Evolutionary conservation across 2,888 invertebrate genomes (phyloP).

Genomic region (Gibbula magus): DNA sequence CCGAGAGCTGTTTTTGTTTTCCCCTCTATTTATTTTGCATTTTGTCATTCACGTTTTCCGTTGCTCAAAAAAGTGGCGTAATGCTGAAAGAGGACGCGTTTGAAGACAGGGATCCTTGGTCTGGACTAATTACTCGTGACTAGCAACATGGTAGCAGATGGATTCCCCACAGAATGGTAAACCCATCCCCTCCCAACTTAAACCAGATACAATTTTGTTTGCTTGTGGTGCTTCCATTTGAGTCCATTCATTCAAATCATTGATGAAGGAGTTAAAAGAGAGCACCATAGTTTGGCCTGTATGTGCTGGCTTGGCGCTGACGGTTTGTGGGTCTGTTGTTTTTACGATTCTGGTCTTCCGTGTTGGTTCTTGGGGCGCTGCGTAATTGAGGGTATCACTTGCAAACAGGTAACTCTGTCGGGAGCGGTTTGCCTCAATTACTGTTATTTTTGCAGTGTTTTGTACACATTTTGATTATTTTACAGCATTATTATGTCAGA

Average conservation of each 20-base stretch:
- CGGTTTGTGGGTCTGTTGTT: background rate
- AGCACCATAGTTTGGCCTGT: background rate
- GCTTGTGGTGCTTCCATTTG: background rate
- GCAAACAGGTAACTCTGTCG: background rate
- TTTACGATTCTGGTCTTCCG: background rate
- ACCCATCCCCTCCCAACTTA: background rate
- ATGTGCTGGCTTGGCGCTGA: background rate
- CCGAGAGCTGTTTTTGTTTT: background rate
- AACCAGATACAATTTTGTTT: constrained; percentile 6
- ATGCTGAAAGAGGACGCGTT: background rate
- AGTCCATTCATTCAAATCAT: background rate
- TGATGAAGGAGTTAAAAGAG: background rate
- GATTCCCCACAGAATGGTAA: background rate
- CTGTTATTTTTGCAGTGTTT: too few relatives aligned
- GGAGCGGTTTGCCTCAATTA: too few relatives aligned
- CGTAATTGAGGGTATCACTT: background rate
- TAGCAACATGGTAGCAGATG: background rate
- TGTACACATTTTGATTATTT: too few relatives aligned
- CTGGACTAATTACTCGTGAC: background rate
- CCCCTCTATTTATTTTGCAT: background rate
- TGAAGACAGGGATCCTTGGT: background rate
- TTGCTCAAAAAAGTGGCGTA: background rate
- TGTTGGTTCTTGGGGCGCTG: background rate
- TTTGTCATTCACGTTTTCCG: background rate
- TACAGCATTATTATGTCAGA: too few relatives aligned